A percentile compares a stretch with the other conserved stretches of the same genome.
phyloP scores from a whole-genome alignment of 2,888 invertebrate species.

The Thelaira solivaga region DNA sequence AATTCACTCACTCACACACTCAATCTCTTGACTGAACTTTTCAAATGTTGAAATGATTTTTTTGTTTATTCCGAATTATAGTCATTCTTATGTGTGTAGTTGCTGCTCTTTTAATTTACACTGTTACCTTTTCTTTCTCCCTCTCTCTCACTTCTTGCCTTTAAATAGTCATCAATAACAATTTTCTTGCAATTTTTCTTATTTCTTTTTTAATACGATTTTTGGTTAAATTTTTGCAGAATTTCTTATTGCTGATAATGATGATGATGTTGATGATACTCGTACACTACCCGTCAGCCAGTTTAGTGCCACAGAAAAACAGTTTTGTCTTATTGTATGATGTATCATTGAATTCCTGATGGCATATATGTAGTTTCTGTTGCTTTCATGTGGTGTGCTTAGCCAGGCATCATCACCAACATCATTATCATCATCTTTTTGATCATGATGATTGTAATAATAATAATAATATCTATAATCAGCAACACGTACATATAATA shows the following conservation, averaged over 20 bases:
- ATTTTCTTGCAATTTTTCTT: slow-evolving; percentile 40
- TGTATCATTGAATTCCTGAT: too few relatives aligned
- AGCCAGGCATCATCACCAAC: slow-evolving; percentile 39
- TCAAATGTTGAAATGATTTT: neutral
- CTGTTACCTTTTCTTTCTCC: slow-evolving; percentile 53
- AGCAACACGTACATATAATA: slow-evolving; percentile 78
- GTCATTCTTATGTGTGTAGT: neutral
- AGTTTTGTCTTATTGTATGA: too few relatives aligned
- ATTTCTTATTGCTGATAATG: neutral
- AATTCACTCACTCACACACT: too few relatives aligned
- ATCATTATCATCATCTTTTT: slow-evolving; percentile 32
- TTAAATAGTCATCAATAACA: slow-evolving; percentile 57
- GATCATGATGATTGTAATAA: slow-evolving; percentile 31
- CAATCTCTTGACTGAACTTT: slow-evolving; percentile 31
- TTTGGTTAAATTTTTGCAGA: slow-evolving; percentile 7
- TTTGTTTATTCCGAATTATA: neutral
- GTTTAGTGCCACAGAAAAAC: too few relatives aligned
- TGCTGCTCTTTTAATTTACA: slow-evolving; percentile 43
- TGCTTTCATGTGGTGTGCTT: slow-evolving; percentile 39
- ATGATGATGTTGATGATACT: slow-evolving; percentile 10
- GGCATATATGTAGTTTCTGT: slow-evolving; percentile 9
- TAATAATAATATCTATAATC: slow-evolving; percentile 77
- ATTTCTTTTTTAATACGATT: neutral
- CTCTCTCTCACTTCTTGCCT: too few relatives aligned
- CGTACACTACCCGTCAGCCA: too few relatives aligned